Percentiles rank a stretch among this genome's conserved stretches.
Evolutionary conservation across 2,888 invertebrate genomes (phyloP).

Genomic region (Aphelenchoides bicaudatus): DNA sequence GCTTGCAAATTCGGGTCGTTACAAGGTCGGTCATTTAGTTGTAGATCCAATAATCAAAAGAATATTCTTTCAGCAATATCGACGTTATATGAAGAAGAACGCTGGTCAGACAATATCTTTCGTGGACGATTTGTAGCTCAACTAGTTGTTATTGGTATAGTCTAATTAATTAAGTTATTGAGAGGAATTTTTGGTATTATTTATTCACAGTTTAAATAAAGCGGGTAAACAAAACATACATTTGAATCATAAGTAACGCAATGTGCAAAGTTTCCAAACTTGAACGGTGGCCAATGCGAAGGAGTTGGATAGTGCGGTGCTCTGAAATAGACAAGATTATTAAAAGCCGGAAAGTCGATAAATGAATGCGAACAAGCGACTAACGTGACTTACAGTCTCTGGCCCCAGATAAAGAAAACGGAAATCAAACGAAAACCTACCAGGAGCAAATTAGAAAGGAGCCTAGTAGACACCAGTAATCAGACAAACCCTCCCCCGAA

Average conservation of each 20-base stretch:
- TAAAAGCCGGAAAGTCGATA: too few species aligned
- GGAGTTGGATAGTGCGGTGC: neutral
- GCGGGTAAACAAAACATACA: constrained; percentile 11
- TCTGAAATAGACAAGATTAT: constrained; percentile 1
- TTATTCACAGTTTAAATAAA: constrained; percentile 9
- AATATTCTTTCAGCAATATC: constrained; percentile 84
- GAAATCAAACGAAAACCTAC: too few species aligned
- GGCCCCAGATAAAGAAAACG: too few species aligned
- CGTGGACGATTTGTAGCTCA: constrained; percentile 64
- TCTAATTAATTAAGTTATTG: neutral
- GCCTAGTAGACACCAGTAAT: too few species aligned
- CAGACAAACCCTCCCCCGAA: too few species aligned
- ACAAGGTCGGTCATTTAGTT: too few species aligned
- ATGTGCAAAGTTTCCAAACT: neutral
- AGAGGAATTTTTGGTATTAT: constrained; percentile 12
- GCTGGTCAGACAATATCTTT: constrained; percentile 86
- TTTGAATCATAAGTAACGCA: neutral
- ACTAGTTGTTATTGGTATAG: too few species aligned
- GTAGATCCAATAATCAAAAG: too few species aligned
- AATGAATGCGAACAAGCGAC: too few species aligned
- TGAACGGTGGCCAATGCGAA: neutral
- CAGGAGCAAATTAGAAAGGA: too few species aligned
- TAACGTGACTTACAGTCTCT: too few species aligned
- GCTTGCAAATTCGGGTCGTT: constrained; percentile 78
- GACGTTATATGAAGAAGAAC: constrained; percentile 83